A percentile compares a stretch with the other conserved stretches of the same genome.
Evolutionary conservation across 2,113 vertebrate species (phyloP).

Genomic region (Falco punctatus): DNA sequence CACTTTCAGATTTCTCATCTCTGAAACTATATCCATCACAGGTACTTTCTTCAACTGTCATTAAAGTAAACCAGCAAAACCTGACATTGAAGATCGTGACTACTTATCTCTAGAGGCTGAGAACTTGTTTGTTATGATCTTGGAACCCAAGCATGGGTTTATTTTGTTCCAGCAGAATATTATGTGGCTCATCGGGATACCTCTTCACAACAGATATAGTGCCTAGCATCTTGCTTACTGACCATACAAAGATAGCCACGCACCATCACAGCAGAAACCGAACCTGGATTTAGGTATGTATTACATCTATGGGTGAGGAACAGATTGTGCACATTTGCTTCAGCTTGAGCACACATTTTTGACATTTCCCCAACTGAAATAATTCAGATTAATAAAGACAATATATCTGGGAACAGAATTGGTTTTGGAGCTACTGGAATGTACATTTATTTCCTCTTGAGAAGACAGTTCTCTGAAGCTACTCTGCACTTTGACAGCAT

Average conservation of each 20-base stretch:
- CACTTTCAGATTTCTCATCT: neutral
- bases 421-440: neutral
- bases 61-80: neutral
- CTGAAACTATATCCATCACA: neutral
- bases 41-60: neutral
- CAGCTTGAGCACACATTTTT: neutral
- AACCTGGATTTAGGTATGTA: neutral
- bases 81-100: neutral
- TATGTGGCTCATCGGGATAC: neutral
- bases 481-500: neutral
- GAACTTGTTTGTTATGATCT: neutral
- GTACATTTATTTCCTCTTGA: neutral
- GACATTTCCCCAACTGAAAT: neutral
- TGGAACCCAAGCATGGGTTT: neutral
- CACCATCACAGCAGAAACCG: neutral
- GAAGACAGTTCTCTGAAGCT: neutral
- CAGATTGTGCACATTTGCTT: rapidly evolving
- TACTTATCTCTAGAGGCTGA: neutral
- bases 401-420: neutral
- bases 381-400: neutral
- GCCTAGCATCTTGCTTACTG: neutral
- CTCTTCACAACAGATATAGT: neutral
- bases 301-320: neutral
- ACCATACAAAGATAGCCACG: neutral
- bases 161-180: neutral